Base-by-base conservation (phyloP, 2,888 invertebrate species). In the Apomyelois bistriatella region DNA sequence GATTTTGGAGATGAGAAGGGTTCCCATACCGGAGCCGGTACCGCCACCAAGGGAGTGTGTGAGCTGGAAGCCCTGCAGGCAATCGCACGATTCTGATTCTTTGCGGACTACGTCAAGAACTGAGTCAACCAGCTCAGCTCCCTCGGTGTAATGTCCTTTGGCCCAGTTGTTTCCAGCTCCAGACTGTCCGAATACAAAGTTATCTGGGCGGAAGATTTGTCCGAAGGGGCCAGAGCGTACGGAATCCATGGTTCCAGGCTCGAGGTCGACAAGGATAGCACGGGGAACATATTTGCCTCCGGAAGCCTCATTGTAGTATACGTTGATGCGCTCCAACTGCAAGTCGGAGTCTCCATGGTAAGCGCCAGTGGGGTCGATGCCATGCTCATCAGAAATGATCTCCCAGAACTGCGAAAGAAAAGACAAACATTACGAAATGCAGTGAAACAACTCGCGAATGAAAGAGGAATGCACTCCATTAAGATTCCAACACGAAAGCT, bases 301-400 rank as follows among this genome's bases (percentile, higher is more conserved):
- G 63, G 95, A 94, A 13, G 97, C 97, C 82, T 97, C 97, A 91
- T 98, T 98, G 92, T 97, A 98, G 91, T 98, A 98, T n/a, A 98
- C 98, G 82, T 96, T 96, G 83, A 98, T 98, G 78, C 98, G 93
- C 86, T 98, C 98, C 80, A 98, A 81, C 82, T 98, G 98, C 63
- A 98, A 92, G 81, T 97, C 97, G 48, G 95, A 96, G 85, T 97
- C 97, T 53, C 97, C 97, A 66, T 95, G 94, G 87, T 97, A 97
- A 36, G 95, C 94, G 59, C 97, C 97, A 67, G 95, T 96, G 66
- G 96, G 96, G 92, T 97, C 96, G 76, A 97, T 97, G 75, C 97
- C 97, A 85, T 97, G 97, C 91, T 97, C 97, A 79, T 97, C 97
- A 53, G 97, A 97, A 89, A 98, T 98, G 70, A 98, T 97, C 92